phyloP scores from a whole-genome alignment of 2,797 vertebrate genomes.

The Echiichthys vipera region DNA sequence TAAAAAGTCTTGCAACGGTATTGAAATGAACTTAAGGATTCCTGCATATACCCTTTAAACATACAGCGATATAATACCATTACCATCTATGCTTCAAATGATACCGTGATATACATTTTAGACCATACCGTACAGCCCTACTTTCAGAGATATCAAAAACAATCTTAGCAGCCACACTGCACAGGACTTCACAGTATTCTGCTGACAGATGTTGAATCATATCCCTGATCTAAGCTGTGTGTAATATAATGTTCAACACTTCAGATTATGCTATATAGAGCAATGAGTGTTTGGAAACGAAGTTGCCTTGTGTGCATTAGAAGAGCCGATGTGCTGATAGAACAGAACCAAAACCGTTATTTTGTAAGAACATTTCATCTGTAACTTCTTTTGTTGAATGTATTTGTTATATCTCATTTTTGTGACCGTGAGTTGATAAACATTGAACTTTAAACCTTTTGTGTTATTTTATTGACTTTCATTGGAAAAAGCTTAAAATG shows the following conservation, averaged over 20 bases:
- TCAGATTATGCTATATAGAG: too few relatives aligned
- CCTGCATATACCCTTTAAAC: too few relatives aligned
- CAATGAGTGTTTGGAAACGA: background rate
- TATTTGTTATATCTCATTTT: slow-evolving; percentile 10
- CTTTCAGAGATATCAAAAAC: background rate
- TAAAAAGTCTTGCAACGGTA: too few relatives aligned
- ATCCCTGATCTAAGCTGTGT: background rate
- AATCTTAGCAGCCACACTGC: background rate
- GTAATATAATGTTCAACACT: too few relatives aligned
- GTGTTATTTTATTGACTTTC: background rate
- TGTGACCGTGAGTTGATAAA: slow-evolving; percentile 37
- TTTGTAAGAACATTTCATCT: slow-evolving; percentile 11
- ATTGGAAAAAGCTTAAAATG: background rate
- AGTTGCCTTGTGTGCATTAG: slow-evolving; percentile 1
- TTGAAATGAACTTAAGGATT: too few relatives aligned
- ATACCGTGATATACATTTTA: too few relatives aligned
- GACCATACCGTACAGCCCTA: too few relatives aligned
- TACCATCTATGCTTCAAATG: too few relatives aligned
- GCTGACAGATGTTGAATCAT: background rate
- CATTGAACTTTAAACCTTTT: background rate
- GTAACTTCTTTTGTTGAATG: slow-evolving; percentile 3
- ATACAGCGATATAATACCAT: too few relatives aligned
- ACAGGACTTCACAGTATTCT: background rate
- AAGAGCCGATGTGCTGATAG: background rate
- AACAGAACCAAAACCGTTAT: background rate